phyloP scores from a whole-genome alignment of 1,140 invertebrate genomes.

The Pinna nobilis region DNA sequence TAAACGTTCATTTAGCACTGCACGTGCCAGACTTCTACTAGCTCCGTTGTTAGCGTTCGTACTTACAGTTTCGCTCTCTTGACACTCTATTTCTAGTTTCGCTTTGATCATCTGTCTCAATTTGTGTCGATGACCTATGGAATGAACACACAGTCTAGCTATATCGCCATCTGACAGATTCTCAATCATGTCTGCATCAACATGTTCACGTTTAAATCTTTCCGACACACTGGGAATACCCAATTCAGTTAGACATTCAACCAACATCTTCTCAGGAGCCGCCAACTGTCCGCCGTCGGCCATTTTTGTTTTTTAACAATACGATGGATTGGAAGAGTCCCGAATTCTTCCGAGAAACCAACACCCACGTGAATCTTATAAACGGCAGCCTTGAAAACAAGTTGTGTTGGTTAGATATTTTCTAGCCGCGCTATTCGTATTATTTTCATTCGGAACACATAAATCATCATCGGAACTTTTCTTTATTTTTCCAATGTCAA shows the following conservation, averaged over 20 bases:
- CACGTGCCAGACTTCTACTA: neutral
- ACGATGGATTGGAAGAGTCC: too few species aligned
- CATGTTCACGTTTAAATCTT: neutral
- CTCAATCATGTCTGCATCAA: neutral
- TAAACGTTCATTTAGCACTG: too few species aligned
- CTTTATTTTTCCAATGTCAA: too few species aligned
- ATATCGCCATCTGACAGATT: neutral
- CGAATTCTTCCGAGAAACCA: too few species aligned
- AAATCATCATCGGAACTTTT: too few species aligned
- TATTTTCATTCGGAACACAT: too few species aligned
- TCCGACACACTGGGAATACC: neutral
- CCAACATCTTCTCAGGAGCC: neutral
- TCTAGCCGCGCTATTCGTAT: too few species aligned
- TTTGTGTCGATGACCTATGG: neutral
- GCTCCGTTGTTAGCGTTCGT: neutral
- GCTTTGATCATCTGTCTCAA: constrained; percentile 1
- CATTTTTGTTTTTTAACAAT: too few species aligned
- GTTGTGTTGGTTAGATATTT: too few species aligned
- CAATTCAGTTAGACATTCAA: neutral
- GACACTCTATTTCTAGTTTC: neutral
- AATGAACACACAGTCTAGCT: neutral
- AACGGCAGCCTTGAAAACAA: too few species aligned
- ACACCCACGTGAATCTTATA: too few species aligned
- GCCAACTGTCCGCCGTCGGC: neutral
- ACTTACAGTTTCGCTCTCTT: neutral